These are phyloP conservation scores for Rhea americana DNA, from an alignment of 2,113 vertebrate species.

Conservation along the genomic window DNA sequence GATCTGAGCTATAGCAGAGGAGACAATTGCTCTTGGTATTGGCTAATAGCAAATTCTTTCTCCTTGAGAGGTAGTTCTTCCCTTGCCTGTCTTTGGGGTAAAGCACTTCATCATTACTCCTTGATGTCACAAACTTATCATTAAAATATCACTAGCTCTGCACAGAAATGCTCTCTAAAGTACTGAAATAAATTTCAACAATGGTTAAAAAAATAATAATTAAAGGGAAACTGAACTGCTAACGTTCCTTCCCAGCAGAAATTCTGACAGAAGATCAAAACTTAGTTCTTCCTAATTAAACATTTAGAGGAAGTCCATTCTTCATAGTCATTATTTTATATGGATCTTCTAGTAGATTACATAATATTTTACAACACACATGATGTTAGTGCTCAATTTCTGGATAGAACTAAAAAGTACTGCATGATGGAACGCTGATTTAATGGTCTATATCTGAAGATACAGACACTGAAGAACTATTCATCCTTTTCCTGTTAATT, in stretches of 20 bases:
- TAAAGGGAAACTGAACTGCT: background rate
- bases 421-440: background rate
- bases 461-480: background rate
- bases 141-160: background rate
- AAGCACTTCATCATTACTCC: background rate
- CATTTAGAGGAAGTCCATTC: background rate
- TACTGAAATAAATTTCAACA: background rate
- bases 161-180: background rate
- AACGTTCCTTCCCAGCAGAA: background rate
- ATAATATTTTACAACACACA: background rate
- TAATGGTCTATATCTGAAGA: background rate
- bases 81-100: background rate
- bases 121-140: background rate
- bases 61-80: background rate
- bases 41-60: background rate
- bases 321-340: background rate
- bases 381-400: background rate
- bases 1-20: background rate
- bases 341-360: background rate
- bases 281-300: conserved; percentile 5
- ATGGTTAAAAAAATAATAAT: conserved; percentile 22
- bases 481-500: background rate
- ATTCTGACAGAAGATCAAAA: background rate
- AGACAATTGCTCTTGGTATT: background rate
- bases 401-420: background rate